Base-by-base conservation (phyloP, 2,888 invertebrate species). In the Sinodicranocentrus sp. region DNA sequence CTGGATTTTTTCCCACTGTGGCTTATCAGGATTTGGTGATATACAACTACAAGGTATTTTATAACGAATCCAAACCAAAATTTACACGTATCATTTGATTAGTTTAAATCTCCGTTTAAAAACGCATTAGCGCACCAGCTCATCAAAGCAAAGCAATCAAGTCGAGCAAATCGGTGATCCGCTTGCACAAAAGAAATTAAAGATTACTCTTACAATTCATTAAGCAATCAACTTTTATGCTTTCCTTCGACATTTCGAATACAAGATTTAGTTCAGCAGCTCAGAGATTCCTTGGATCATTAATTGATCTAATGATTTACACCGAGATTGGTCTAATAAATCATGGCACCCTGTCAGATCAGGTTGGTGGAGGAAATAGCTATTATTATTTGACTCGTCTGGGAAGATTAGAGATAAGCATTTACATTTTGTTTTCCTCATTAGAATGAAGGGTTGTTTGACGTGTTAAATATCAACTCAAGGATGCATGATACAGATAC, bases 231-330 rank as follows among this genome's bases (percentile, higher is more conserved):
- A 39, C 39, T 39, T 39, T 39, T 39, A 8, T 39, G 6, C 5
- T 39, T 5, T 13, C 39, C 6, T 5, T 39, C 39, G 13, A 39
- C 5, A 39, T 39, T 39, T 39, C 39, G 39, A 39, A 13, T 13
- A 39, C 39, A 5, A 39, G 13, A 39, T 8, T 13, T 8, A 39
- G 13, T 39, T 13, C 39, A 39, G n/a, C n/a, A n/a, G n/a, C n/a
- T n/a, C n/a, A n/a, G n/a, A n/a, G 13, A 39, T 13, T 39, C 48
- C 15, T 26, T 21, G 44, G 78, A 78, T 43, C 79, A 80, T 79
- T 78, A 84, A 86, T 86, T 85, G 79, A 85, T 78, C 68, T 43
- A 72, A 86, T 85, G 84, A 87, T 87, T 85, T 87, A 84, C 84
- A 65, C 77, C 23, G 25, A 67, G 78, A 84, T 68, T 65, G 39